These are phyloP conservation scores for Cylindroiulus punctatus DNA, from an alignment of 2,888 invertebrate genomes.

Conservation along the genomic window DNA sequence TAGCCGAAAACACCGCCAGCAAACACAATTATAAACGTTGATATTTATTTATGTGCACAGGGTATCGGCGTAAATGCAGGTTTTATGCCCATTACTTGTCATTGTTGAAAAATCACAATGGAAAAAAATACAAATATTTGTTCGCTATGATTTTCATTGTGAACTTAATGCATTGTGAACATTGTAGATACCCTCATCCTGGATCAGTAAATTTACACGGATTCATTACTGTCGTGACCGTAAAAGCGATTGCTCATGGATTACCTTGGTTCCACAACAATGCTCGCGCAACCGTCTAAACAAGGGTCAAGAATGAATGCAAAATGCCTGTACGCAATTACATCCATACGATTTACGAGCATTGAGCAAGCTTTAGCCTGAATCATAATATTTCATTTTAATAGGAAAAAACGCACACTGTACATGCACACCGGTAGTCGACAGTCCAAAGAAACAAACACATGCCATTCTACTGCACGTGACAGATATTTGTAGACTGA, in stretches of 20 bases:
- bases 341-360: neutral
- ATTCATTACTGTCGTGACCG: constrained; percentile 1
- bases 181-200: constrained; percentile 28
- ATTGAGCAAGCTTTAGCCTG: neutral
- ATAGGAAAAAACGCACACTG: too few species aligned
- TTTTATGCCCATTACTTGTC: neutral
- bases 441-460: too few species aligned
- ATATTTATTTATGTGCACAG: neutral
- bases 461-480: too few species aligned
- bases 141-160: constrained; percentile 14
- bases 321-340: neutral
- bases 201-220: constrained; percentile 43
- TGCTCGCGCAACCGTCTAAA: constrained; percentile 14
- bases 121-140: constrained; percentile 31
- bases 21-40: neutral
- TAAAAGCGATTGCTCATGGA: constrained; percentile 39
- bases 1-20: neutral
- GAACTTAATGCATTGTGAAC: neutral
- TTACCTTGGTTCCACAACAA: constrained; percentile 16
- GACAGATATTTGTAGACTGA: too few species aligned
- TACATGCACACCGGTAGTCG: too few species aligned
- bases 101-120: constrained; percentile 23
- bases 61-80: neutral
- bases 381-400: neutral
- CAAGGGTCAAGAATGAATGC: constrained; percentile 20